phyloP scores from a whole-genome alignment of 2,888 invertebrate species.

The Schizotus pectinicornis region DNA sequence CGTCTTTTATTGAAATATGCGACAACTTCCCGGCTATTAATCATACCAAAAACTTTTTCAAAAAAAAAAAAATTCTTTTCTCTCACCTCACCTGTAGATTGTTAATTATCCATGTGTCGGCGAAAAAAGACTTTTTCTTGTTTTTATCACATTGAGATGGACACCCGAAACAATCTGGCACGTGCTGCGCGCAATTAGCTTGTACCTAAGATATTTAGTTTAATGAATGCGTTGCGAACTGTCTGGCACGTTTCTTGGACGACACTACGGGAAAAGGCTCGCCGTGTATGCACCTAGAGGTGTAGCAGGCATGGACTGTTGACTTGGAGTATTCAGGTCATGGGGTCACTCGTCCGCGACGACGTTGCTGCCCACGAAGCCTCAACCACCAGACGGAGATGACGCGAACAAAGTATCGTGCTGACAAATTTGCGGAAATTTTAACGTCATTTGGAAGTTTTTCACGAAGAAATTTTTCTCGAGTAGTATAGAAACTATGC shows the following conservation, averaged over 20 bases:
- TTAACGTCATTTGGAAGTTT: too few relatives aligned
- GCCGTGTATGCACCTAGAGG: slow-evolving; percentile 29
- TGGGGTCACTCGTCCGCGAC: slow-evolving; percentile 57
- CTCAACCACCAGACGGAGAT: background rate
- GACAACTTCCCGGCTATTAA: too few relatives aligned
- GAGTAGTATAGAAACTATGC: too few relatives aligned
- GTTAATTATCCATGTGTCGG: background rate
- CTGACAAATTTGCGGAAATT: background rate
- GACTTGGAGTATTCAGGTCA: slow-evolving; percentile 53
- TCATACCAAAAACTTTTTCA: background rate
- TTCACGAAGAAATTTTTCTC: too few relatives aligned
- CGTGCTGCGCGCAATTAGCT: background rate
- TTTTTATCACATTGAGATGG: background rate
- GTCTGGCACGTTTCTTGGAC: slow-evolving; percentile 28
- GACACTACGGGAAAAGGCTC: slow-evolving; percentile 25
- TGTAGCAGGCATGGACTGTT: slow-evolving; percentile 37
- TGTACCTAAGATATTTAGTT: background rate
- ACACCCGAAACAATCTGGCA: slow-evolving; percentile 4
- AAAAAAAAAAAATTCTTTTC: background rate
- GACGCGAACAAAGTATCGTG: background rate
- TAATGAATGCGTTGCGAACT: slow-evolving; percentile 21
- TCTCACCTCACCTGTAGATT: background rate
- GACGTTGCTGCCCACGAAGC: slow-evolving; percentile 49
- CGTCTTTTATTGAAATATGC: too few relatives aligned
- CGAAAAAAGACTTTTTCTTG: background rate